Base-by-base conservation (phyloP, 2,797 vertebrate genomes). In the Thaleichthys pacificus region DNA sequence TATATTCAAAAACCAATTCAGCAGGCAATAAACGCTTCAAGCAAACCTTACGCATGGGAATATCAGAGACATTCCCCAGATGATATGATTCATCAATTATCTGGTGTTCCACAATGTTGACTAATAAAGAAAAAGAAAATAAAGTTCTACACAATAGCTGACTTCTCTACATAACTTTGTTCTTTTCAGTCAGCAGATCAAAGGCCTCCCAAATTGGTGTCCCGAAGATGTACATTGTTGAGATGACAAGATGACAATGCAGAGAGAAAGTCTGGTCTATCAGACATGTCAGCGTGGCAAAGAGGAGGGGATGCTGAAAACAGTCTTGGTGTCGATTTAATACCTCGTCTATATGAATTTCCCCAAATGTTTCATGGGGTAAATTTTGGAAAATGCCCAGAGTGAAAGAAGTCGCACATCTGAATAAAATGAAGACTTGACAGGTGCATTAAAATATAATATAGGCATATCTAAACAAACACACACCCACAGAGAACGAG, bases 181-280 rank as follows among this genome's bases (percentile, higher is more conserved):
- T 93, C 91, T 94, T 94, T 94, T 94, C 90, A 94, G 93, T 95
- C 93, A 90, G 92, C 90, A 94, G 95, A 97, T 97, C 95, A 98
- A 98, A 97, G 94, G 89, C 82, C 79, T 84, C 87, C 85, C 88
- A 91, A 86, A 92, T 91, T 93, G 91, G 93, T 92, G 88, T 93
- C 91, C 90, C 85, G 67, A 93, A 93, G 92, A 95, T 92, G 92
- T 88, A 94, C 92, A 95, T 97, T 96, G 95, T 96, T 95, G 91
- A 85, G 88, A 84, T 94, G 95, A 95, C 94, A 96, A 92, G 92
- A 91, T 72, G 88, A 94, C 93, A 95, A 93, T 90, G 91, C 86
- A 86, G 74, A 88, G 91, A 93, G 92, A 94, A 94, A 94, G 92
- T 90, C 91, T 91, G 92, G 90, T 92, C 92, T 91, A 92, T 94